Base-by-base conservation (phyloP, 2,797 vertebrate species). In the Characodon lateralis region DNA sequence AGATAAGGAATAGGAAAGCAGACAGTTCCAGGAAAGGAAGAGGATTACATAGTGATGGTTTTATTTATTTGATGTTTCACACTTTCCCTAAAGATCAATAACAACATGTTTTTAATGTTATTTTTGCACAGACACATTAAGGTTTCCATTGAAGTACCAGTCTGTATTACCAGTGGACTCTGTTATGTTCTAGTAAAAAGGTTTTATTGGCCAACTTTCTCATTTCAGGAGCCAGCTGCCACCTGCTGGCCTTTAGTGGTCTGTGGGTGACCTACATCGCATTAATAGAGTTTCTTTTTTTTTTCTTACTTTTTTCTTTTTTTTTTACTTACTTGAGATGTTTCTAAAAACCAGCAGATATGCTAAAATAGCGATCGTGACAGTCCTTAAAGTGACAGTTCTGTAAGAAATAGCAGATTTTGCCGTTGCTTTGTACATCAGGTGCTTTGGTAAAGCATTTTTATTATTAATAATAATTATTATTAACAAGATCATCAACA, bases 1-100 rank as follows among this genome's bases (percentile, higher is more conserved):
- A 83, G 82, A 83, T 85, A 78, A 78, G 61, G 41, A 76, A 83
- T 1, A 71, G 35, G 74, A 84, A 76, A 66, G 7, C 68, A 35
- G 72, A 6, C 0, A 31, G 68, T 61, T 56, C 70, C 70, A 5
- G 16, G 58, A 3, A 8, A 50, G 55, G 31, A 20, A 26, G 65
- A 73, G 31, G 68, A 68, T 78, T 50, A 58, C 3, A 65, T 85
- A 80, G 71, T 16, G 61, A 76, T 78, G 46, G 22, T 12, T 75
- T 82, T 79, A 69, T 78, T 77, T 66, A 63, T 68, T 73, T 83
- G 50, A 82, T 66, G 48, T 79, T 76, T 86, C 76, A 75, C 75
- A 78, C 80, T 65, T 79, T 69, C 53, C 70, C 72, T 58, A 66
- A 78, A 80, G 83, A 83, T 76, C 71, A 78, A 81, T 76, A 74